A percentile compares a stretch with the other conserved stretches of the same genome.
These are phyloP conservation scores for Andrena haemorrhoa DNA, from an alignment of 2,888 invertebrate genomes.

Conservation along the genomic window DNA sequence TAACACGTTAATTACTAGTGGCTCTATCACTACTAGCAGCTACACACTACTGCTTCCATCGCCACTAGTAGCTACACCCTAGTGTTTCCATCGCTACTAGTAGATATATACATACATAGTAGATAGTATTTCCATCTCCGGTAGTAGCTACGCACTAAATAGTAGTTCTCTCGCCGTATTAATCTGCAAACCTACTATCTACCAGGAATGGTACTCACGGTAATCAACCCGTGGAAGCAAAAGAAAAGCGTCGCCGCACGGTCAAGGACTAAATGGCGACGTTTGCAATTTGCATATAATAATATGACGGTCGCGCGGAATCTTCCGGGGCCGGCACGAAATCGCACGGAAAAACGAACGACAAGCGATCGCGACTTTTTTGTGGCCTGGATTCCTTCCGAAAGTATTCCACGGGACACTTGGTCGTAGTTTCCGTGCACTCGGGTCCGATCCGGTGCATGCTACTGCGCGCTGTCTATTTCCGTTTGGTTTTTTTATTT, in stretches of 20 bases:
- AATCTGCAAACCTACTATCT: too few relatives aligned
- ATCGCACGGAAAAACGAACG: slow-evolving; percentile 33
- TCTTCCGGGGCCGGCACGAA: slow-evolving; percentile 13
- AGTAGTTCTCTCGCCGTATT: too few relatives aligned
- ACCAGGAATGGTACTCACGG: background rate
- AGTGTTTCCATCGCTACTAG: too few relatives aligned
- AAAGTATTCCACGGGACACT: slow-evolving; percentile 55
- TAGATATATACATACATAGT: too few relatives aligned
- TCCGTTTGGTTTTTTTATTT: slow-evolving; percentile 25
- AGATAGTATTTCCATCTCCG: too few relatives aligned
- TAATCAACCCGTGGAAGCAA: background rate
- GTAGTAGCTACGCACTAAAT: too few relatives aligned
- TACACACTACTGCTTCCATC: too few relatives aligned
- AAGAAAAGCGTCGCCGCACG: slow-evolving; percentile 4
- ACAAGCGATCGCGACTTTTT: slow-evolving; percentile 49
- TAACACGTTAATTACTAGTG: too few relatives aligned
- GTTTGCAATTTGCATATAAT: slow-evolving; percentile 10
- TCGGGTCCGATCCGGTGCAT: slow-evolving; percentile 33
- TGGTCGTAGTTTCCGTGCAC: slow-evolving; percentile 35
- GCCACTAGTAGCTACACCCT: too few relatives aligned
- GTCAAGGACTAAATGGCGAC: slow-evolving; percentile 8
- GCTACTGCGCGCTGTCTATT: slow-evolving; percentile 47
- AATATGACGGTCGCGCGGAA: slow-evolving; percentile 23
- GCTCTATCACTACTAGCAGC: too few relatives aligned
- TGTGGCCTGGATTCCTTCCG: slow-evolving; percentile 60